Evolutionary conservation across 92 coral and sea anemone genomes (phyloP).

Genomic region (Metridium senile): DNA sequence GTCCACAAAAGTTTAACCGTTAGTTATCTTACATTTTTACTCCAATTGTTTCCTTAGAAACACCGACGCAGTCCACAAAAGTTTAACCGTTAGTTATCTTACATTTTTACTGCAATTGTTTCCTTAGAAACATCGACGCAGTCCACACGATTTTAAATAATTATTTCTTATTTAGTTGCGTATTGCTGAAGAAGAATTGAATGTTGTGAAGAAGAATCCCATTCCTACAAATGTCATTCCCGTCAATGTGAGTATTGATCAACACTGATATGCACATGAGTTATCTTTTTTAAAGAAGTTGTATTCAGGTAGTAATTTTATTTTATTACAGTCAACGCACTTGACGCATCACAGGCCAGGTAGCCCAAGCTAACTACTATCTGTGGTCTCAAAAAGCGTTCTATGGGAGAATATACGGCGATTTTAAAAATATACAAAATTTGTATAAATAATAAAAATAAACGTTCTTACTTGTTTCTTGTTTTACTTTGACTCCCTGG

Average conservation of each 20-base stretch:
- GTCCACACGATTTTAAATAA: neutral
- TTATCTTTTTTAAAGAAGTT: no score
- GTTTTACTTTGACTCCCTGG: no score
- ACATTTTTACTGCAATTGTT: neutral
- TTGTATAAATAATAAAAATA: no score
- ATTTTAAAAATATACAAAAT: no score
- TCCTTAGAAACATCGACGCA: neutral
- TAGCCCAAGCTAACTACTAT: no score
- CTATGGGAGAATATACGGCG: no score
- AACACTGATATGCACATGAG: no score
- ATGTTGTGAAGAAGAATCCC: constrained; percentile 24
- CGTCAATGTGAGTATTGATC: neutral
- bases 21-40: neutral
- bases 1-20: neutral
- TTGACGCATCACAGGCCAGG: no score
- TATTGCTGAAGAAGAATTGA: constrained; percentile 33
- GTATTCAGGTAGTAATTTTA: no score
- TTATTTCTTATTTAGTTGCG: constrained; percentile 21
- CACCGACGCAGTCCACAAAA: neutral
- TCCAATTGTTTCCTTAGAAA: constrained; percentile 28
- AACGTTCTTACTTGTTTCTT: no score
- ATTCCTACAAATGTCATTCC: constrained; percentile 1
- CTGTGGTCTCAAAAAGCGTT: no score
- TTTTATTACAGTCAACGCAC: no score
- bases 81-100: neutral